phyloP scores from a whole-genome alignment of 2,113 vertebrate genomes.

The Plecotus auritus region DNA sequence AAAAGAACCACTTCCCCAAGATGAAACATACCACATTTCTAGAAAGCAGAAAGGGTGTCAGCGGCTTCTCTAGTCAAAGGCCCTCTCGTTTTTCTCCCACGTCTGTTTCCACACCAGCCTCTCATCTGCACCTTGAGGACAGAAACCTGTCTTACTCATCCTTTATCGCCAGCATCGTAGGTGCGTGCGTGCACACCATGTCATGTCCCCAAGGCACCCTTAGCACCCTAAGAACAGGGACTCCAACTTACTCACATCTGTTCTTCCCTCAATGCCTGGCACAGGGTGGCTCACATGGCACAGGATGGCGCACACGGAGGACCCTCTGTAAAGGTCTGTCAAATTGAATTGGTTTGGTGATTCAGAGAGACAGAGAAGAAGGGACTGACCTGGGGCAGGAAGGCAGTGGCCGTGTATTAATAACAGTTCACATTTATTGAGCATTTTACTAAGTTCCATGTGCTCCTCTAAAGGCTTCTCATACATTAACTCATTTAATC shows the following conservation, averaged over 20 bases:
- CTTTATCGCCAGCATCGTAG: neutral
- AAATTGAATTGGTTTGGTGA: neutral
- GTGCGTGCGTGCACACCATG: rapidly evolving
- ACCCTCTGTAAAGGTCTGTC: neutral
- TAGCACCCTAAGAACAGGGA: neutral
- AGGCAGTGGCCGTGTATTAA: neutral
- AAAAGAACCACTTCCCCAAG: neutral
- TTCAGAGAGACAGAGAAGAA: neutral
- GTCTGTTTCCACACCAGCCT: neutral
- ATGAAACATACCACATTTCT: neutral
- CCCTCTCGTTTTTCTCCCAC: neutral
- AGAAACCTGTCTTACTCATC: neutral
- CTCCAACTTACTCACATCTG: neutral
- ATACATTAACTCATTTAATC: neutral
- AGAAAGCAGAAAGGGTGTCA: neutral
- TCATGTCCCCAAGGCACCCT: neutral
- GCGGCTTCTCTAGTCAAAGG: neutral
- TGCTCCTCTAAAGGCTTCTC: neutral
- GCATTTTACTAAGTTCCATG: neutral
- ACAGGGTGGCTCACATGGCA: neutral
- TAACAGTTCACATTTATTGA: neutral
- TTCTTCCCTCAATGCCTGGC: neutral
- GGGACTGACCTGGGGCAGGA: neutral
- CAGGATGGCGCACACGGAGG: neutral
- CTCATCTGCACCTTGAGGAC: neutral